phyloP scores from a whole-genome alignment of 2,888 invertebrate genomes.

The Thysanoteuthis rhombus region DNA sequence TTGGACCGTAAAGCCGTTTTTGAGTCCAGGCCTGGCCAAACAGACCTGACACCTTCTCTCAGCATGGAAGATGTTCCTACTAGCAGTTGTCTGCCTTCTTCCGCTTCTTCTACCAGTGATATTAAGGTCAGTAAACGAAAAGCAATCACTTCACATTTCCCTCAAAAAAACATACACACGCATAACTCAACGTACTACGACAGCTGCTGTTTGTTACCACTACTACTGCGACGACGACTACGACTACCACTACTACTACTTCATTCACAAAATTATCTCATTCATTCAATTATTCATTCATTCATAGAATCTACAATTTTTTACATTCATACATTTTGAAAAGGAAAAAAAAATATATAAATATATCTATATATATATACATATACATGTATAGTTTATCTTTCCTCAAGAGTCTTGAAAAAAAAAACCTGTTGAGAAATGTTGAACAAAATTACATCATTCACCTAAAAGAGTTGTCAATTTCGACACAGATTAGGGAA shows the following conservation, averaged over 20 bases:
- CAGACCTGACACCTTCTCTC: background rate
- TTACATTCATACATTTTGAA: no score
- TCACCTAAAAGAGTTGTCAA: no score
- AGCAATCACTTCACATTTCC: background rate
- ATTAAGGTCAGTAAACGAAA: conserved; percentile 12
- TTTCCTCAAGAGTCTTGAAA: no score
- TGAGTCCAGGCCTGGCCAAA: background rate
- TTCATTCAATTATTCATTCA: background rate
- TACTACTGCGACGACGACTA: background rate
- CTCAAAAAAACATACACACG: background rate
- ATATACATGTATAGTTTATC: no score
- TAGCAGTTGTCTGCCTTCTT: background rate
- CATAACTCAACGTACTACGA: background rate
- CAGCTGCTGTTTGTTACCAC: background rate
- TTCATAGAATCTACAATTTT: background rate
- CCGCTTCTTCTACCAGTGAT: background rate
- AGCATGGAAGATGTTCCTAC: conserved; percentile 12
- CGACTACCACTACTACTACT: background rate
- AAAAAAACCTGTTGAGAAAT: no score
- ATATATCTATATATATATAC: no score
- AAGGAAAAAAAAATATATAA: no score
- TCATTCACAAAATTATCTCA: background rate
- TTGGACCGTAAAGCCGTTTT: background rate
- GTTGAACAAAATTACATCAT: no score
- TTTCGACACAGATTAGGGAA: no score